Evolutionary conservation across 2,888 invertebrate genomes (phyloP), one percentile per base, ranked within the genome.

Genomic region (Danaus chrysippus): DNA sequence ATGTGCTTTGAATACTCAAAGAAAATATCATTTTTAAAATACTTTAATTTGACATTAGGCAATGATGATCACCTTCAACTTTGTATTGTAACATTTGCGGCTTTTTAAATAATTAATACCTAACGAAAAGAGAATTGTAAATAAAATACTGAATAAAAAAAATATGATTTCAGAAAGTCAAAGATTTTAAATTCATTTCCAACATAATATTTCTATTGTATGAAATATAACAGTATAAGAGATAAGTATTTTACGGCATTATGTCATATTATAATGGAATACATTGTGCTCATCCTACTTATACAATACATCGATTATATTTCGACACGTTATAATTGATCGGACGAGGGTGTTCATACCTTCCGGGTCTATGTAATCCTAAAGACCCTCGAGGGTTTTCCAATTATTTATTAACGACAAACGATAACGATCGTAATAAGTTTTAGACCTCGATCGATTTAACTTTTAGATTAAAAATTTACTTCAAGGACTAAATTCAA

Each of bases 271-370:
- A 34, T 34, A 34, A 3, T 34, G 23, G 46, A n/a, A 46, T 15
- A 49, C 17, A 17, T 49, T 49, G 13, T 46, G 8, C n/a, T 46
- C 15, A 13, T 46, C 9, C 10, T 49, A 17, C 17, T 10, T 17
- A 49, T 49, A 46, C 46, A 46, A 15, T 17, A 49, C 17, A 49
- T 17, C 17, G 17, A 17, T 17, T 17, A 17, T 10, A 17, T 17
- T 49, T 17, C 49, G 49, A 17, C 49, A 49, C 17, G 17, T 17
- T 11, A 17, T 49, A 49, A 49, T 49, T 49, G 49, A 17, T 49
- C 49, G 17, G 49, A 49, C 10, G 11, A 15, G 17, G 49, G 49
- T 10, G 15, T 17, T 49, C 10, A 12, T 49, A 49, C 10, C 15
- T 17, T 10, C 49, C 9, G 17, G 17, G 17, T 15, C 10, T 10